phyloP scores from a whole-genome alignment of 2,888 invertebrate species.

The Nipponacmea schrenckii region DNA sequence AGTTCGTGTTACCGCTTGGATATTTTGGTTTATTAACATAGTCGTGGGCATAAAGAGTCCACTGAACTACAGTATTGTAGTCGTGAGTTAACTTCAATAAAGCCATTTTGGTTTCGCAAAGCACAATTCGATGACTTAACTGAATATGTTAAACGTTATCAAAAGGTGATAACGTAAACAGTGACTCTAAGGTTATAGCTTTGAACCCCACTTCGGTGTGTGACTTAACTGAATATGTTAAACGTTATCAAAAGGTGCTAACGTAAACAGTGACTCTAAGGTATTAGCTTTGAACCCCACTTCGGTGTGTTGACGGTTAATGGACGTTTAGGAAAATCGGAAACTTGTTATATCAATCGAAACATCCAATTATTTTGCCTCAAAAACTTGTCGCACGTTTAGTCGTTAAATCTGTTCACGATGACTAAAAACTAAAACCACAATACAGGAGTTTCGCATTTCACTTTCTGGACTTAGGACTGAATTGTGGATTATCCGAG shows the following conservation, averaged over 20 bases:
- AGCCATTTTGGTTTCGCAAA: neutral
- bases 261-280: neutral
- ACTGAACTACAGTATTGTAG: too few relatives aligned
- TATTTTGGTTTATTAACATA: too few relatives aligned
- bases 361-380: slow-evolving; percentile 23
- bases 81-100: too few relatives aligned
- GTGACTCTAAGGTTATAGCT: neutral
- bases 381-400: slow-evolving; percentile 20
- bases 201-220: slow-evolving; percentile 12
- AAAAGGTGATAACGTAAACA: neutral
- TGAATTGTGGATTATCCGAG: slow-evolving; percentile 27
- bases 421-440: slow-evolving; percentile 12
- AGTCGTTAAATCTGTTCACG: slow-evolving; percentile 17
- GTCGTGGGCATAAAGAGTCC: too few relatives aligned
- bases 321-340: slow-evolving; percentile 17
- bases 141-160: slow-evolving; percentile 8
- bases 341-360: slow-evolving; percentile 14
- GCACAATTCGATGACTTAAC: slow-evolving; percentile 15
- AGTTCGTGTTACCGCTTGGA: too few relatives aligned
- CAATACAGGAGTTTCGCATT: slow-evolving; percentile 21
- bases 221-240: slow-evolving; percentile 12
- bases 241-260: neutral
- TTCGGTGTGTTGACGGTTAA: slow-evolving; percentile 11
- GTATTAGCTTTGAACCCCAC: neutral
- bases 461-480: slow-evolving; percentile 13